Base-by-base conservation (phyloP, 2,113 vertebrate species). In the Campylomormyrus numenius region DNA sequence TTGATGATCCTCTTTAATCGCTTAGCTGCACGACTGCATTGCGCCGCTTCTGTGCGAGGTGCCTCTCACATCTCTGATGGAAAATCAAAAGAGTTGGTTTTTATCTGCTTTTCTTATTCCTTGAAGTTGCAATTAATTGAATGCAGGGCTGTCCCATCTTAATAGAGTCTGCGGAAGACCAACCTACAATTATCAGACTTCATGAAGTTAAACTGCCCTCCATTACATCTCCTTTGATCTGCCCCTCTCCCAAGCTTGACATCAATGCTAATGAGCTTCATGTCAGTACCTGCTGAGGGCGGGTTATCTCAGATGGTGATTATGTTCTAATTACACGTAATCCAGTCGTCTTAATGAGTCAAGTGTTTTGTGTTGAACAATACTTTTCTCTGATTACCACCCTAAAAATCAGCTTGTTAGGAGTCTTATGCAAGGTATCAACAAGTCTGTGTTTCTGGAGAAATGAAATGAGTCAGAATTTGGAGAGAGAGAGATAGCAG, bases 161-260 rank as follows among this genome's bases (percentile, higher is more conserved):
- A 90, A 85, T 88, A 90, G 89, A 88, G 92, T 92, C 90, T 91
- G 90, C 87, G 87, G 21, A 88, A 24, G 83, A 91, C 85, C 88
- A 92, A 91, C 91, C 90, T 91, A 91, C 91, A 93, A 92, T 94
- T 92, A 93, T 93, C 89, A 89, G 88, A 93, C 90, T 90, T 94
- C 92, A 93, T 94, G 91, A 94, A 93, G 93, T 92, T 94, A 95
- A 95, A 92, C 93, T 93, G 92, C 92, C 92, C 92, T 94, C 94
- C 93, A 94, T 95, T 95, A 95, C 91, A 88, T 92, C 91, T 93
- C 90, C 91, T 95, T 95, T 96, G 93, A 95, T 95, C 91, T 90
- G 35, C 87, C 87, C 90, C 83, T 92, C 89, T 85, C 91, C 15
- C 87, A 90, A 90, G 90, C 88, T 27, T 89, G 91, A 93, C 90